phyloP scores from a whole-genome alignment of 2,888 invertebrate genomes.

The Masnerella sp. region DNA sequence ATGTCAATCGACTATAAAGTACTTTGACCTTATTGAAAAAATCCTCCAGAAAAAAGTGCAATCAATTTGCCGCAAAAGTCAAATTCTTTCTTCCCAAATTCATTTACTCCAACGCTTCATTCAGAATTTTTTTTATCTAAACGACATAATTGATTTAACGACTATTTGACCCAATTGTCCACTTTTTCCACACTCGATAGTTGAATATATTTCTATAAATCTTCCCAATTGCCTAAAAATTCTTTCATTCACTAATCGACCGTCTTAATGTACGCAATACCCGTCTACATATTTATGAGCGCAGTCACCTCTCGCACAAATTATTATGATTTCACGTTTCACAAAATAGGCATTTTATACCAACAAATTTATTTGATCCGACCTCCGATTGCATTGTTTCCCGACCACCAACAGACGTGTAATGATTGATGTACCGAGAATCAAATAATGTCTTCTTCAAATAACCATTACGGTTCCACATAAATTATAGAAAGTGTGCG shows the following conservation, averaged over 20 bases:
- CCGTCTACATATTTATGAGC: conserved; percentile 19
- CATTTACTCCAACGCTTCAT: too few relatives aligned
- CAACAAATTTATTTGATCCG: conserved; percentile 4
- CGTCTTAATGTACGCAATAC: not conserved
- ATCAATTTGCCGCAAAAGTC: too few relatives aligned
- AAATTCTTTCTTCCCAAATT: too few relatives aligned
- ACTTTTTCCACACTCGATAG: not conserved
- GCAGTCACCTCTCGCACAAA: not conserved
- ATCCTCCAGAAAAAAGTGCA: too few relatives aligned
- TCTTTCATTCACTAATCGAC: not conserved
- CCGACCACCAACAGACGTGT: conserved; percentile 23
- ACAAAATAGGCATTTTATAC: not conserved
- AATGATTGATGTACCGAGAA: conserved; percentile 37
- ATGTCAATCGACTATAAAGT: too few relatives aligned
- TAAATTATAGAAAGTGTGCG: conserved; percentile 31
- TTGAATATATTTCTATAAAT: not conserved
- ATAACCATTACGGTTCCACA: conserved; percentile 21
- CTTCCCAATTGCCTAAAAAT: not conserved
- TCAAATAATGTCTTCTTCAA: conserved; percentile 36
- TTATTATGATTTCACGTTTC: conserved; percentile 4
- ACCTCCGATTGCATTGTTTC: not conserved
- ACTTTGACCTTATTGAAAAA: too few relatives aligned
- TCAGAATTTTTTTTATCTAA: too few relatives aligned
- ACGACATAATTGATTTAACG: too few relatives aligned
- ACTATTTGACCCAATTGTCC: too few relatives aligned